A percentile compares a stretch with the other conserved stretches of the same genome.
Conservation (phyloP, 2,888 invertebrate genomes). For the Abscondita cerata region DNA sequence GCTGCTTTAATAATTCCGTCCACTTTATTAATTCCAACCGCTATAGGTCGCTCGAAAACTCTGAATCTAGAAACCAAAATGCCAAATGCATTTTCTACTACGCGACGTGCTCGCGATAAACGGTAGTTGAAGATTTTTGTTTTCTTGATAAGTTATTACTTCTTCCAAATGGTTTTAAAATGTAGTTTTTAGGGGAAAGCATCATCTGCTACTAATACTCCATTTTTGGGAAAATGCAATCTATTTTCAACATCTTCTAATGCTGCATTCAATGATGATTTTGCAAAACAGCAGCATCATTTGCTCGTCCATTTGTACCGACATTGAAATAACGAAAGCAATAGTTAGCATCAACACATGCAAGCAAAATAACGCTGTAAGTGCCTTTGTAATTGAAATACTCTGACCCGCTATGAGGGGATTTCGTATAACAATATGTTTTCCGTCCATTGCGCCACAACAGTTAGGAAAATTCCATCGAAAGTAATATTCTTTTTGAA, state of each 20-base stretch:
- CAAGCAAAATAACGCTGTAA: not conserved
- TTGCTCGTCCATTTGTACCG: constrained; percentile 22
- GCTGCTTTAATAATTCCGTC: constrained; percentile 19
- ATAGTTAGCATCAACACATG: not conserved
- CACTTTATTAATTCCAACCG: constrained; percentile 24
- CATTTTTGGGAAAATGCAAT: constrained; percentile 16
- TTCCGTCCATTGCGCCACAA: constrained; percentile 11
- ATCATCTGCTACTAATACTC: constrained; percentile 21
- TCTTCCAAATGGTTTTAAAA: constrained; percentile 31
- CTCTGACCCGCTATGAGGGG: not conserved
- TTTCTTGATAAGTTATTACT: constrained; percentile 25
- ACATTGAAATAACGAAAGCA: constrained; percentile 32
- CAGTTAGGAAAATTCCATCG: constrained; percentile 15
- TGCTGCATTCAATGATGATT: constrained; percentile 22
- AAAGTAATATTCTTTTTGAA: constrained; percentile 20
- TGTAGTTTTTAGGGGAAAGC: constrained; percentile 29
- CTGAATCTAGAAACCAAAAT: constrained; percentile 20
- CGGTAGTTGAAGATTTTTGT: constrained; percentile 35
- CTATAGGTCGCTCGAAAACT: constrained; percentile 25
- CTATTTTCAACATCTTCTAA: constrained; percentile 22
- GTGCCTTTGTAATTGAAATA: constrained; percentile 3
- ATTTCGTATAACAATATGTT: constrained; percentile 10
- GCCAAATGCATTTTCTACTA: constrained; percentile 23
- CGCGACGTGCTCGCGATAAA: constrained; percentile 22
- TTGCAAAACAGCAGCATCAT: constrained; percentile 21